Base-by-base conservation (phyloP, 2,888 invertebrate species). In the Tipula helvola region DNA sequence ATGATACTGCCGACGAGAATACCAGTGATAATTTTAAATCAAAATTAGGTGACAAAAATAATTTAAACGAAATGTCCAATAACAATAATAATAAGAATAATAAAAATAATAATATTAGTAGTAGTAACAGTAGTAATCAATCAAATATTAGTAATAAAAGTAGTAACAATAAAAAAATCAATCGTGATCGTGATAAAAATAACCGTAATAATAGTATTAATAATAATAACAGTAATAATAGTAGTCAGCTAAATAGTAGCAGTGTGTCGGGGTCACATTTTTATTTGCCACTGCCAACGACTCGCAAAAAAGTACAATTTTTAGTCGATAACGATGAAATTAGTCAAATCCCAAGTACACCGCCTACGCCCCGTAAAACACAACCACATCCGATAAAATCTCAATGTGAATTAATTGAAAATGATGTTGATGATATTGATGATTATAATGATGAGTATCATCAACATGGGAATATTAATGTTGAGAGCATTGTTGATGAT, bases 271-370 rank as follows among this genome's bases (percentile, higher is more conserved):
- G 91, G 88, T 94, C 94, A 87, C 93, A 94, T 88, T 94, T 95
- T 92, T 95, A 95, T 91, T 91, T 95, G 88, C 92, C 92, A 87
- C 89, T 87, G 86, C 93, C 92, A 88, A 71, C 71, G 71, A 92
- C 94, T 89, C 93, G 95, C 89, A 95, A 94, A 92, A 94, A 94
- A 89, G 95, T 95, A 88, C 95, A 95, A 90, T 95, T 95, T 92
- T 92, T 94, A 89, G 95, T 95, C 85, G 95, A 94, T 92, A 94
- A 93, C 89, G 94, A 71, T 71, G 71, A 71, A 28, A 7, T 71
- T 71, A 71, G 28, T 28, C 71, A 71, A 28, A 93, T 89, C 88
- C 88, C 13, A 10, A 71, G 71, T 71, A 28, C 28, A 2, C 28
- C 71, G 28, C 71, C 71, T 10, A 28, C 71, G 10, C 28, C 8